Evolutionary conservation across 2,888 invertebrate species (phyloP).

Genomic region (Hedychridium roseum): DNA sequence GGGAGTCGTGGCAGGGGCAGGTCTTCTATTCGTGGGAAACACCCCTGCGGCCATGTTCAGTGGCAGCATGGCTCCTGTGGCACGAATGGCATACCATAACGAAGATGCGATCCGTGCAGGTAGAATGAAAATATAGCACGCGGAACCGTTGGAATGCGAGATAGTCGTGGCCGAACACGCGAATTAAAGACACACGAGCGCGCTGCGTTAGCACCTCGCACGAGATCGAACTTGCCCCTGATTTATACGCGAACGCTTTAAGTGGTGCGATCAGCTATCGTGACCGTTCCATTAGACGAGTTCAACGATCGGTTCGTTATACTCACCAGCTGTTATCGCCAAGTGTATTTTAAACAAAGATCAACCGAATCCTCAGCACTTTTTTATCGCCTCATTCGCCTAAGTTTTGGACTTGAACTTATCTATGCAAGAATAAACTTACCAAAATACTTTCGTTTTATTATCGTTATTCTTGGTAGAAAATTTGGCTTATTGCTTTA

Average conservation of each 20-base stretch:
- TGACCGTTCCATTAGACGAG: conserved; percentile 39
- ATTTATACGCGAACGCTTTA: conserved; percentile 47
- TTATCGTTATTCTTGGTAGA: too few species aligned
- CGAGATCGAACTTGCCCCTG: conserved; percentile 28
- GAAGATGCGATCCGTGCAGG: conserved; percentile 33
- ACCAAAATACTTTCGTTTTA: too few species aligned
- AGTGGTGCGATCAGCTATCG: conserved; percentile 52
- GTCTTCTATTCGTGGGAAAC: conserved; percentile 52
- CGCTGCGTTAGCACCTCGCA: conserved; percentile 50
- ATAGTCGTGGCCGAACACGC: conserved; percentile 52
- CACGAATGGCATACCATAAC: conserved; percentile 23
- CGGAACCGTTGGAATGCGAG: conserved; percentile 46
- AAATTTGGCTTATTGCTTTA: too few species aligned
- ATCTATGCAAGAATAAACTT: too few species aligned
- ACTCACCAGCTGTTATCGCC: not conserved
- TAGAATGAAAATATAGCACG: conserved; percentile 44
- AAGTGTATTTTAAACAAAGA: not conserved
- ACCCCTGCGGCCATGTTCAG: conserved; percentile 61
- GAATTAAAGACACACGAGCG: conserved; percentile 50
- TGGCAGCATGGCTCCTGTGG: conserved; percentile 52
- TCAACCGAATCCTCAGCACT: not conserved
- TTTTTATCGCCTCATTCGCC: not conserved
- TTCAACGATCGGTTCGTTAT: conserved; percentile 28
- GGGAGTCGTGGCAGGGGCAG: conserved; percentile 49
- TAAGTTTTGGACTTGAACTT: too few species aligned